Evolutionary conservation across 2,888 invertebrate species (phyloP), one percentile per base, ranked within the genome.

Genomic region (Trissolcus japonicus): DNA sequence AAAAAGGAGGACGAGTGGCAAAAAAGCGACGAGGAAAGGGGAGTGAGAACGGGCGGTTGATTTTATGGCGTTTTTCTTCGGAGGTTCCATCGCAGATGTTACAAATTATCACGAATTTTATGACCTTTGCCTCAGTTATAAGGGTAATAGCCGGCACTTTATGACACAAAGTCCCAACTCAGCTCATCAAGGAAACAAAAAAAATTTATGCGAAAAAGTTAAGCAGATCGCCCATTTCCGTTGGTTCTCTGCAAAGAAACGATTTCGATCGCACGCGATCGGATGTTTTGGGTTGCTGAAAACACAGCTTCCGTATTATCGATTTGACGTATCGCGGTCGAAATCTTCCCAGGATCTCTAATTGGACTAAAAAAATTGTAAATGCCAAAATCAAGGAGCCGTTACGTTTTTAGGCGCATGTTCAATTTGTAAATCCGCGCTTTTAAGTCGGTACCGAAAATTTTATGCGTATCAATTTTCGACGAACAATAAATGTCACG

Each of bases 31-130:
- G n/a, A 53, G 54, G 43, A 3, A 17, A 53, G 54, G 46, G 35
- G 53, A 57, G 51, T 55, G 43, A 53, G 46, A 59, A 54, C 48
- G 19, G 61, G 35, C 54, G 40, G 54, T 41, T 25, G 54, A 73
- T 73, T 73, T 73, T 73, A 66, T 13, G 65, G 55, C 65, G 72
- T 73, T 73, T 73, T 73, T 66, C 73, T 73, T 41, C 73, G 57
- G 61, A 66, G 54, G 61, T 66, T 61, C 61, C 66, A 61, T 66
- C 61, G 43, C 73, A 73, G 73, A 73, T 73, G 73, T 73, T 66
- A 66, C 66, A 73, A 73, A 73, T 66, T 73, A 73, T 73, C 73
- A 73, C 66, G 73, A 66, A 66, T 73, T 73, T 73, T 73, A 73
- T 73, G 60, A 73, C 73, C 66, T 73, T 73, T 73, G 51, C 66